These are phyloP conservation scores for Phalacrocorax carbo DNA, from an alignment of 2,113 vertebrate genomes.

Conservation along the genomic window DNA sequence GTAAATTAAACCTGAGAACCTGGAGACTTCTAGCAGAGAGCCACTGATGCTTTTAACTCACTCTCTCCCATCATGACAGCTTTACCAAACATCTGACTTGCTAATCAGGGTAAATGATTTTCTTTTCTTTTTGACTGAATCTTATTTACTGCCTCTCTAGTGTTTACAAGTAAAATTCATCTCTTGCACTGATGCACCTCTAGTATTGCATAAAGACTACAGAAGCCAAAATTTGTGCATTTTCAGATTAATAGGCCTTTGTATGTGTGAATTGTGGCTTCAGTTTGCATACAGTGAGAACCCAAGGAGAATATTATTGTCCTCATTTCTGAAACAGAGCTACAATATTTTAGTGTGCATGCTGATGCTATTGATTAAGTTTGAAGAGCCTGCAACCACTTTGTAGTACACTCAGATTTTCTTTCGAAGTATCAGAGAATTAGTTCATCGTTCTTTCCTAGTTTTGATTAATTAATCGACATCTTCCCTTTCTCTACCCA, in stretches of 20 bases:
- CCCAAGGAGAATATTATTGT: not conserved
- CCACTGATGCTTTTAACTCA: not conserved
- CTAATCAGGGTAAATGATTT: not conserved
- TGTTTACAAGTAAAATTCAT: not conserved
- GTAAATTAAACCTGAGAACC: not conserved
- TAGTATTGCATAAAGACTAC: not conserved
- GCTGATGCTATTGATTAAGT: not conserved
- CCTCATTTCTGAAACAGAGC: not conserved
- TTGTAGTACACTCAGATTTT: not conserved
- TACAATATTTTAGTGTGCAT: not conserved
- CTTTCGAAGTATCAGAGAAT: not conserved
- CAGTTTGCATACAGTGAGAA: accelerated
- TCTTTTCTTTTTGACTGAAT: not conserved
- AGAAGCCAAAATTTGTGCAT: not conserved
- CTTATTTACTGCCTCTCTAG: not conserved
- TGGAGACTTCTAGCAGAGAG: not conserved
- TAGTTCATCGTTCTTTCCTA: not conserved
- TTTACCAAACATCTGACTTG: not conserved
- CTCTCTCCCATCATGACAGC: not conserved
- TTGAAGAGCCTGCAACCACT: not conserved
- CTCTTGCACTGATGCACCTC: not conserved
- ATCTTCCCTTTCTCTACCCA: not conserved
- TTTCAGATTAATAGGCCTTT: not conserved
- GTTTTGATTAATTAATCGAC: not conserved
- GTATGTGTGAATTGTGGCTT: not conserved